Conservation (phyloP, 2,797 vertebrate genomes). For the Sciurus carolinensis region DNA sequence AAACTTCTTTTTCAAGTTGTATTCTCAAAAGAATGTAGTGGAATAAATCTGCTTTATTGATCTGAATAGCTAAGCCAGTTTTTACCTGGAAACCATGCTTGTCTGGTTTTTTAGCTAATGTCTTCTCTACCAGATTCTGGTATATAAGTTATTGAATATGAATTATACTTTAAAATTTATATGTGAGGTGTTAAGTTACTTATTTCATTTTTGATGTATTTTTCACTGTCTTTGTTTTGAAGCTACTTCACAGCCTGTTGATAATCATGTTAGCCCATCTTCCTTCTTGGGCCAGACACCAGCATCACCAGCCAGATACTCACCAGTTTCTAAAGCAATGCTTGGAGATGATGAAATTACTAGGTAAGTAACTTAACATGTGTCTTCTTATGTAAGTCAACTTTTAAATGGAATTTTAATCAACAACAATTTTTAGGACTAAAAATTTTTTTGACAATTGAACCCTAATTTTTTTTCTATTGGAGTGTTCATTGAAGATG, state of each 20-base stretch:
- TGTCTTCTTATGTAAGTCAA: slow-evolving; percentile 1
- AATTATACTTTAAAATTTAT: slow-evolving; percentile 38
- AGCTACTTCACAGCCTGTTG: slow-evolving; percentile 95
- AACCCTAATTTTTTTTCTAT: slow-evolving; percentile 18
- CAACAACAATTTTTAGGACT: slow-evolving; percentile 38
- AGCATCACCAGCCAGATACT: slow-evolving; percentile 93
- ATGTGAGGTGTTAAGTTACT: not conserved
- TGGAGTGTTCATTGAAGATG: not conserved
- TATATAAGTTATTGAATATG: slow-evolving; percentile 8
- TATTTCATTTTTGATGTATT: slow-evolving; percentile 33
- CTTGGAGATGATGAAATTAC: slow-evolving; percentile 95
- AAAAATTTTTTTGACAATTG: not conserved
- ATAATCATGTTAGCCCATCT: slow-evolving; percentile 96
- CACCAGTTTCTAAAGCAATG: slow-evolving; percentile 94
- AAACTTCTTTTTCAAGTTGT: slow-evolving; percentile 55
- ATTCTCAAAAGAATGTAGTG: slow-evolving; percentile 45
- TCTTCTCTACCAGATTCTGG: slow-evolving; percentile 56
- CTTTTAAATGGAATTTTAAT: not conserved
- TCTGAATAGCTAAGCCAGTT: slow-evolving; percentile 19
- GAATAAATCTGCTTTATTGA: slow-evolving; percentile 39
- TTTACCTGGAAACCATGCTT: slow-evolving; percentile 32
- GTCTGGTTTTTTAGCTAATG: slow-evolving; percentile 42
- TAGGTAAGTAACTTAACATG: slow-evolving; percentile 89
- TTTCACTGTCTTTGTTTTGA: slow-evolving; percentile 77
- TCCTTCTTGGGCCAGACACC: slow-evolving; percentile 93